A percentile compares a stretch with the other conserved stretches of the same genome.
Evolutionary conservation across 2,113 vertebrate genomes (phyloP).

Genomic region (Oncorhynchus tshawytscha): DNA sequence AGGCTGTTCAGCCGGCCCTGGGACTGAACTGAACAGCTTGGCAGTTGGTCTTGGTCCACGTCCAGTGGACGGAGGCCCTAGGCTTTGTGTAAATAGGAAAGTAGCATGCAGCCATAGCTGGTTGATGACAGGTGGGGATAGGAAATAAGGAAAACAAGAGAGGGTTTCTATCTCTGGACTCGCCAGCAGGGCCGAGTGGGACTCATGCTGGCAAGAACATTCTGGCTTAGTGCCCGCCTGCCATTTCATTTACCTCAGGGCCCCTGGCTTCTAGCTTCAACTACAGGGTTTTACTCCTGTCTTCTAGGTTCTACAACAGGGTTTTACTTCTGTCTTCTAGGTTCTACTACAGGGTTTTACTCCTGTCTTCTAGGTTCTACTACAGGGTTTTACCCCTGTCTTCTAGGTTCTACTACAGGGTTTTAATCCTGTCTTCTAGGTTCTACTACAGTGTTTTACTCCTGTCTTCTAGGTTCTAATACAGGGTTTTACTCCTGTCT

Average conservation of each 20-base stretch:
- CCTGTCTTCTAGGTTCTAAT: neutral
- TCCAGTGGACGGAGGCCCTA: neutral
- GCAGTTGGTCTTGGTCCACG: neutral
- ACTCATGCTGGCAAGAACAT: slow-evolving; percentile 6
- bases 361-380: neutral
- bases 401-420: neutral
- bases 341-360: neutral
- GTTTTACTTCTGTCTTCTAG: neutral
- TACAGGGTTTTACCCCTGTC: neutral
- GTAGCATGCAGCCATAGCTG: slow-evolving; percentile 11
- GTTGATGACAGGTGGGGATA: slow-evolving; percentile 20
- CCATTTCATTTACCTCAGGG: neutral
- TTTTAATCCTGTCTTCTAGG: neutral
- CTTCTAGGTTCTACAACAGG: neutral
- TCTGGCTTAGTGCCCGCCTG: slow-evolving; percentile 1
- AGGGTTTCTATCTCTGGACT: slow-evolving; percentile 21
- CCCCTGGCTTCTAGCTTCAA: neutral
- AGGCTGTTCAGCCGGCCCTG: neutral
- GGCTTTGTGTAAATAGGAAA: slow-evolving; percentile 41
- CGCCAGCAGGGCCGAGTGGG: slow-evolving; percentile 5
- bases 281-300: neutral
- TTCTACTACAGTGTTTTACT: neutral
- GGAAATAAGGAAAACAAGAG: slow-evolving; percentile 29
- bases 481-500: neutral
- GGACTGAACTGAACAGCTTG: slow-evolving; percentile 1